Conservation (phyloP, 1,140 invertebrate genomes). For the Zaprionus ornatus region DNA sequence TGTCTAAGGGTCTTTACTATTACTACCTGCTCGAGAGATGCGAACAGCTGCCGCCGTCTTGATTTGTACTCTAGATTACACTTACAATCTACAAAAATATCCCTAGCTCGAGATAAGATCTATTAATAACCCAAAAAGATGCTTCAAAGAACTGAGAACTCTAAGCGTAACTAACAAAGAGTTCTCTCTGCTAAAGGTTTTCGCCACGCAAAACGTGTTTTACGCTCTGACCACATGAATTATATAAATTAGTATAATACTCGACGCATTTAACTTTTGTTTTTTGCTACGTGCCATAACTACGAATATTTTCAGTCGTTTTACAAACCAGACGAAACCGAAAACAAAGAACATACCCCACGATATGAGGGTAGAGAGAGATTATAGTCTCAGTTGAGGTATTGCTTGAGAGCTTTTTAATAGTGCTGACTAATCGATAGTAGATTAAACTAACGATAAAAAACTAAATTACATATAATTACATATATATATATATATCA, state of each 20-base stretch:
- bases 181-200: conserved; percentile 15
- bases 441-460: not conserved
- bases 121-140: not conserved
- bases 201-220: conserved; percentile 56
- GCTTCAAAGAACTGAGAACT: not conserved
- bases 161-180: not conserved
- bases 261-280: conserved; percentile 11
- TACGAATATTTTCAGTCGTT: conserved; percentile 26
- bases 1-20: not conserved
- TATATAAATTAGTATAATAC: conserved; percentile 8
- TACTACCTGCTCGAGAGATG: conserved; percentile 32
- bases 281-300: conserved; percentile 40
- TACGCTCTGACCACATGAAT: conserved; percentile 34
- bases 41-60: conserved; percentile 23
- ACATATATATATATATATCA: too few relatives aligned
- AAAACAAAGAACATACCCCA: conserved; percentile 5
- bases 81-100: not conserved
- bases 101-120: not conserved
- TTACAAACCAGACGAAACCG: conserved; percentile 12
- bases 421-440: not conserved
- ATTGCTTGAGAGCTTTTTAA: not conserved
- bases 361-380: not conserved
- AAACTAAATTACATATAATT: not conserved
- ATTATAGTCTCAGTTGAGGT: not conserved
- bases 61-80: conserved; percentile 9